Evolutionary conservation across 2,888 invertebrate species (phyloP).

Genomic region (Macaria liturata): DNA sequence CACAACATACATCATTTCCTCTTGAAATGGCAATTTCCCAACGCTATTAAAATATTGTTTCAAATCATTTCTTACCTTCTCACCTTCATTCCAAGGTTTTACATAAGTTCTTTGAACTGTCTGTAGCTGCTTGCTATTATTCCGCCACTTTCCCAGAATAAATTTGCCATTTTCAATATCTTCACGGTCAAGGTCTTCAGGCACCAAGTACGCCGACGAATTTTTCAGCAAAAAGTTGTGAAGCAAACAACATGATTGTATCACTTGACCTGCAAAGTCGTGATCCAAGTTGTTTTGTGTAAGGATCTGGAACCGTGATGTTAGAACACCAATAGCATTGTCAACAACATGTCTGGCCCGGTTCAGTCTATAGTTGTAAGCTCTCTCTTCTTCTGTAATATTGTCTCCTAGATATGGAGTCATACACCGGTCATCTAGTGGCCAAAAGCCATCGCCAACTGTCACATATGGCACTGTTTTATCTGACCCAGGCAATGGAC

Average conservation of each 20-base stretch:
- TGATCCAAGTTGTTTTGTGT: not conserved
- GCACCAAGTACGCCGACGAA: not conserved
- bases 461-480: not conserved
- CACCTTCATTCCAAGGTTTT: not conserved
- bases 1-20: not conserved
- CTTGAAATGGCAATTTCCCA: conserved; percentile 1
- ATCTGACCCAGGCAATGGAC: not conserved
- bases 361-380: not conserved
- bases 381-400: not conserved
- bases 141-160: not conserved
- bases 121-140: not conserved
- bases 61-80: not conserved
- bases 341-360: not conserved
- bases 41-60: not conserved
- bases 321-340: not conserved
- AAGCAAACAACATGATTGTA: not conserved
- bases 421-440: not conserved
- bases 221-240: not conserved
- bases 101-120: not conserved
- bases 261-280: not conserved
- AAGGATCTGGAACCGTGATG: not conserved
- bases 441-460: not conserved
- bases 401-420: not conserved
- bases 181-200: not conserved
- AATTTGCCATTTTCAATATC: not conserved